Percentiles rank a stretch among this genome's conserved stretches.
Conservation (phyloP, 2,888 invertebrate genomes). For the Blastobasis adustella region DNA sequence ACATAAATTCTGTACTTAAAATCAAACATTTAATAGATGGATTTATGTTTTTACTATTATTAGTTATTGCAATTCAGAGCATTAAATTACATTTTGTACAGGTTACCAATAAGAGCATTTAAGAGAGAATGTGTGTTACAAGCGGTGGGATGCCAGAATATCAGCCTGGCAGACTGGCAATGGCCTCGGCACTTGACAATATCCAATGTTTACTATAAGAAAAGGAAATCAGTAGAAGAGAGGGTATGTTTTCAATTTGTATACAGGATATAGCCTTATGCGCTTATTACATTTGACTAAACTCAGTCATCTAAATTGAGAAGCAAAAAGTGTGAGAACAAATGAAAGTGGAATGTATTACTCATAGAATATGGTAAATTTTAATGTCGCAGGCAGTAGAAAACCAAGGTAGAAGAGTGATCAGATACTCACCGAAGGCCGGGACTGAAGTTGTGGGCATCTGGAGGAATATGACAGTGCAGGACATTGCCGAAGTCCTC, state of each 20-base stretch:
- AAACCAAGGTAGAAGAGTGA: conserved; percentile 57
- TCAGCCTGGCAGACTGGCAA: conserved; percentile 12
- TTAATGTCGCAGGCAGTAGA: conserved; percentile 33
- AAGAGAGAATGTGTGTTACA: conserved; percentile 31
- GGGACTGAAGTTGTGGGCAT: conserved; percentile 76
- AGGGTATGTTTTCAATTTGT: conserved; percentile 64
- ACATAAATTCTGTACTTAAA: too few species aligned
- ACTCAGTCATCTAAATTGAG: too few species aligned
- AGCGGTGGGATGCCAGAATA: conserved; percentile 19
- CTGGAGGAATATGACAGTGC: conserved; percentile 88
- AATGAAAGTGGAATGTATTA: too few species aligned
- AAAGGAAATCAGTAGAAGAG: conserved; percentile 77
- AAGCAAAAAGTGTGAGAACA: too few species aligned
- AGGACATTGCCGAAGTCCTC: conserved; percentile 80
- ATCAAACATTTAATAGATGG: too few species aligned
- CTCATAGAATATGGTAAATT: not conserved
- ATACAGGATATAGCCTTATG: too few species aligned
- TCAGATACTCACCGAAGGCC: conserved; percentile 77
- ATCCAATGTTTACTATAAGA: conserved; percentile 62
- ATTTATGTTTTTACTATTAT: too few species aligned
- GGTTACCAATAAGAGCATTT: conserved; percentile 37
- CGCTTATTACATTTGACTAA: too few species aligned
- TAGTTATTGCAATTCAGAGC: too few species aligned
- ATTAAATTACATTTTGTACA: conserved; percentile 18
- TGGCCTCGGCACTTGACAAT: conserved; percentile 38